Base-by-base conservation (phyloP, 2,888 invertebrate species). In the Nephrotoma flavescens region DNA sequence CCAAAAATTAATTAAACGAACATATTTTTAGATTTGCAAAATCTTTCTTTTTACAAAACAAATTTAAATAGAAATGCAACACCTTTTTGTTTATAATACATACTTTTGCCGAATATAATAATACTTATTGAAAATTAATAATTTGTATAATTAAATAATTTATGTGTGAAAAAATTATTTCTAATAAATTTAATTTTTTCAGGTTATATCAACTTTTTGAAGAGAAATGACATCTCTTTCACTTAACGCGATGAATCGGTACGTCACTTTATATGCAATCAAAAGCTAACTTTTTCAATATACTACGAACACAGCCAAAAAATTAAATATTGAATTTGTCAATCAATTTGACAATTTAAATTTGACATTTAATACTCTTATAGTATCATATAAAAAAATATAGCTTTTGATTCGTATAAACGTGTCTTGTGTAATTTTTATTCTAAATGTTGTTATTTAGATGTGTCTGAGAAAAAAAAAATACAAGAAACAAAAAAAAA, bases 181-280 rank as follows among this genome's bases (percentile, higher is more conserved):
- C 44, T 88, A 87, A 88, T 88, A 88, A 87, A 88, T 87, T 88
- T 88, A 88, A 86, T 87, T 86, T 47, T 89, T 89, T 87, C 89
- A 89, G 89, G 88, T 89, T 87, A 88, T 87, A 88, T 87, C 88
- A 88, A 88, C 88, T 87, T 87, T 86, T 88, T 88, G 88, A 89
- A 88, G 88, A 88, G 88, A 88, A 87, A 84, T 84, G 84, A 42
- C 87, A 88, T 88, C 88, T 88, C 88, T 88, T 88, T 88, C 88
- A 88, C 89, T 88, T 42, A 89, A 88, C 89, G 88, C 88, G 88
- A 88, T 88, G 88, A 89, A 87, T 88, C 88, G 89, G 89, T 89
- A 89, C 88, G 89, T 89, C 88, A 88, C 88, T 87, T 88, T 88
- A 71, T 84, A 84, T 84, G 15, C 6, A 42, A 84, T 84, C 84